phyloP scores from a whole-genome alignment of 2,888 invertebrate species.

The Rotaria socialis region DNA sequence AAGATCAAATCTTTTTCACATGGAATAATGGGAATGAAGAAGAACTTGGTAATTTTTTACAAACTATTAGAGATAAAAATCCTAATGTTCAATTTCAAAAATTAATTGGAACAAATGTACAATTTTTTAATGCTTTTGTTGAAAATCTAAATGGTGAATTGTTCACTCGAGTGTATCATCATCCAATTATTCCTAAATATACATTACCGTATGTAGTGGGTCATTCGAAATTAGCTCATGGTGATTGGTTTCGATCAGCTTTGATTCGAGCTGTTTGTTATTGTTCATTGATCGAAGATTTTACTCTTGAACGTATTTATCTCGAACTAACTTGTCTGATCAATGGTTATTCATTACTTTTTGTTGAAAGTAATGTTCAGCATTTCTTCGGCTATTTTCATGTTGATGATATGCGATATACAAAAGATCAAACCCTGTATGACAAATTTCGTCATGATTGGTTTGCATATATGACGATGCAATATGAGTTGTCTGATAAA shows the following conservation, averaged over 20 bases:
- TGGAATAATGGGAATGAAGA: background rate
- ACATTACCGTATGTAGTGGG: background rate
- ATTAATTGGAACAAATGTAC: background rate
- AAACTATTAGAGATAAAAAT: background rate
- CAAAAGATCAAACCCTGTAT: background rate
- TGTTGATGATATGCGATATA: background rate
- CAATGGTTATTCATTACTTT: background rate
- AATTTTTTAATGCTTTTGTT: background rate
- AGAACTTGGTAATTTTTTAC: background rate
- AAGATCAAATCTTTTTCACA: background rate
- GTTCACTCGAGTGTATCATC: background rate
- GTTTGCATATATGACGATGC: background rate
- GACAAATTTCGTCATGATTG: background rate
- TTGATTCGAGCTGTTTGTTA: background rate
- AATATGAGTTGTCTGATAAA: background rate
- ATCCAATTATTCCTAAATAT: background rate
- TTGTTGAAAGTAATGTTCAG: background rate
- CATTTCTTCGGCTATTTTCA: slow-evolving; percentile 8
- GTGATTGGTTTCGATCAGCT: slow-evolving; percentile 8
- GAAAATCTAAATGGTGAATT: background rate
- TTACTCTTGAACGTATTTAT: background rate
- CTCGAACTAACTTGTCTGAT: background rate
- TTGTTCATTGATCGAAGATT: background rate
- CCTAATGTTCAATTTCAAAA: background rate
- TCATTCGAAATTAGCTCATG: background rate